Evolutionary conservation across 1,140 invertebrate species (phyloP), one percentile per base, ranked within the genome.

Genomic region (Macrotrachela quadricornifera): DNA sequence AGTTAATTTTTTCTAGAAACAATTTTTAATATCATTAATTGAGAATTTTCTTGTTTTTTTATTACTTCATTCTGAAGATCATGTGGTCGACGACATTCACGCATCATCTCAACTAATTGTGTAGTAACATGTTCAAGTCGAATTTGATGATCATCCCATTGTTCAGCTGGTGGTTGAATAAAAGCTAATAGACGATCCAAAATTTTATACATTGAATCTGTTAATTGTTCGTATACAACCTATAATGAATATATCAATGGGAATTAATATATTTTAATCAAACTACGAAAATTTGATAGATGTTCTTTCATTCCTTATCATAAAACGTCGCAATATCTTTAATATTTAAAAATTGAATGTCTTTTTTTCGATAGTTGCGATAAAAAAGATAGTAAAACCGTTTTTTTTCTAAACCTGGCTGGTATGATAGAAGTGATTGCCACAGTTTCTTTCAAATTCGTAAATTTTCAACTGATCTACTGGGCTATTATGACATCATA

Each of bases 131-230:
- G 62, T 13, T 65, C 64, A 37, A 70, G 56, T 1, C 63, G 64
- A 11, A 68, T 66, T 54, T 69, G 65, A 55, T 70, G 68, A 10
- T 66, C 53, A 54, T 70, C 68, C 68, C 68, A 70, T 10, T 66
- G 53, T 54, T 70, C 66, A 1, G 66, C 64, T n/a, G 60, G 58
- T 1, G 64, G 65, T 54, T 69, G 67, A 16, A 61, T 56, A 59
- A 60, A 68, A 58, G 66, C 69, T 55, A 68, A 70, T 45, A 70
- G 49, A 2, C 60, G 59, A 40, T 62, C 63, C 18, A 69, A 50
- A 49, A 62, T 55, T 30, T 61, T 57, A 16, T 59, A 59, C 18
- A 62, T 58, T 30, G 54, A 39, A n/a, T 57, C 58, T 45, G 58
- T 63, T 37, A 67, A 62, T 36, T 62, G 56, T 43, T 68, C 64